These are phyloP conservation scores for Machimus atricapillus DNA, from an alignment of 2,888 invertebrate genomes.

Conservation along the genomic window DNA sequence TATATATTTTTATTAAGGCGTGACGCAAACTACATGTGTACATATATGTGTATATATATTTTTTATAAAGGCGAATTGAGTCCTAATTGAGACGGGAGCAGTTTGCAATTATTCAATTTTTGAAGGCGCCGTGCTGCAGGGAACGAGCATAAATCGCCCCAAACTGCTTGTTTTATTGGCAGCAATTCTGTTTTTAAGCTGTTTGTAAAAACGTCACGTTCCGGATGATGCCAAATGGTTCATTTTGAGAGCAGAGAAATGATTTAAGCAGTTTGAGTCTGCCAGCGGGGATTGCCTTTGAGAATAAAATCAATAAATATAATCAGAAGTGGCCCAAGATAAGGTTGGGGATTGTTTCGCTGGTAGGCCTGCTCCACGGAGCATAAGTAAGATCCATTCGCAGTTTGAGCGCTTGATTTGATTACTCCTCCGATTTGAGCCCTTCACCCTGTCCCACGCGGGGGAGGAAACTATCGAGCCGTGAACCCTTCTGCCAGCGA, in stretches of 20 bases:
- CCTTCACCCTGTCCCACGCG: neutral
- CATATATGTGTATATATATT: too few species aligned
- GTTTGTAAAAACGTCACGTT: slow-evolving; percentile 34
- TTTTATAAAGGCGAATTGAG: neutral
- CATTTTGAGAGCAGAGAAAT: neutral
- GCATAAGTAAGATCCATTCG: neutral
- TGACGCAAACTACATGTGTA: too few species aligned
- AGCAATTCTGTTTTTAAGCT: slow-evolving; percentile 5
- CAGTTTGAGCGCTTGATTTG: slow-evolving; percentile 11
- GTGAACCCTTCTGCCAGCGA: neutral
- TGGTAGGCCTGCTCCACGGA: neutral
- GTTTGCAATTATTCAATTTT: slow-evolving; percentile 2
- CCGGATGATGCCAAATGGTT: slow-evolving; percentile 31
- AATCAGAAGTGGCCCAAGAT: neutral
- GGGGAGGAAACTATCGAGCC: neutral
- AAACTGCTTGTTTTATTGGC: slow-evolving; percentile 13
- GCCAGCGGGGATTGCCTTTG: neutral
- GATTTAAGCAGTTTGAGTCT: slow-evolving; percentile 25
- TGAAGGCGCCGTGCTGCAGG: neutral
- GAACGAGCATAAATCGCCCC: neutral
- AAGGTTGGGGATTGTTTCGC: neutral
- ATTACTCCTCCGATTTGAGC: neutral
- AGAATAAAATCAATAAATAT: slow-evolving; percentile 27
- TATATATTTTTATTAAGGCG: neutral
- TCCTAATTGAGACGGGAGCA: neutral